Base-by-base conservation (phyloP, 2,113 vertebrate genomes). In the Dasyurus viverrinus region DNA sequence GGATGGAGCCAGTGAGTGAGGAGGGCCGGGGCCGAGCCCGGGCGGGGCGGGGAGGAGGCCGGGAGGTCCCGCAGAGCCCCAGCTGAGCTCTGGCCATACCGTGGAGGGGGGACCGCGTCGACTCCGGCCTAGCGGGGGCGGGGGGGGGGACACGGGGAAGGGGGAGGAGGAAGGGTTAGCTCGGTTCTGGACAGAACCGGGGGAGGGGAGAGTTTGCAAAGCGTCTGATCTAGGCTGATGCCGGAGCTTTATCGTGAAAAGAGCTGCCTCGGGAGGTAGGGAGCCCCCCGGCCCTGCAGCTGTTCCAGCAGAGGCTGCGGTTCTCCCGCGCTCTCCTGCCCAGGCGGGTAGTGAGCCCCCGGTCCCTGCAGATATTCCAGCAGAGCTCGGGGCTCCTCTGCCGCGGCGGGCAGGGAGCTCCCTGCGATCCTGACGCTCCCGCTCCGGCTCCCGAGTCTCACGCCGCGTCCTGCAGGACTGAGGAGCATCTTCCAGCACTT, bases 401-500 rank as follows among this genome's bases (percentile, higher is more conserved):
- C 30, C 12, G 3, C 10, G 27, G 27, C 7, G 36, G 30, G 60
- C n/a, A 76, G 36, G 19, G 36, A n/a, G 60, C 30, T n/a, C 60
- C 4, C 60, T 2, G 3, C 4, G 30, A 68, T n/a, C 30, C 2
- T 23, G 30, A 60, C 27, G 7, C 48, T 0, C 8, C 54, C 30
- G 0, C 2, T n/a, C 47, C 0, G n/a, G 7, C 48, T 0, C 8
- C 54, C 30, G 0, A 3, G 2, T 6, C 53, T 26, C 25, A 8
- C 25, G 36, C 26, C 3, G 27, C 0, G 19, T 48, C 0, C 0
- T 5, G 47, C 26, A 12, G 0, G 19, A 8, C 68, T 2, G 0
- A 9, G 3, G 8, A 12, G 2, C 0, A 30, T 23, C 57, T 36
- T 50, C 8, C 2, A 2, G 0, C 0, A 19, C 47, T 0, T 2